phyloP scores from a whole-genome alignment of 2,888 invertebrate species.

The Zygogramma bicolorata region DNA sequence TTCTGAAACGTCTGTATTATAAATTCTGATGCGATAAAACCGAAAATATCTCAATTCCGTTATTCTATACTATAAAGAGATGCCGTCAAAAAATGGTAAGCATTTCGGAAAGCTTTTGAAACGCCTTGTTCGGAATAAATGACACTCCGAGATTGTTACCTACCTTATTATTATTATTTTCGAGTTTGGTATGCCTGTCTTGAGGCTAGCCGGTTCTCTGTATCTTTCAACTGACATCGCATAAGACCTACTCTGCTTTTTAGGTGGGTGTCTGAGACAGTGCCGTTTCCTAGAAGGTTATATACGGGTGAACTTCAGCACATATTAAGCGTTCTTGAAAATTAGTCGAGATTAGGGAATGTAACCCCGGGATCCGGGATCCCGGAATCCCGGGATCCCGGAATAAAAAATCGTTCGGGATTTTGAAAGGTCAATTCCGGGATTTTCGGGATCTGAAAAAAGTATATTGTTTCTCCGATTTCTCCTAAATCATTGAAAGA shows the following conservation, averaged over 20 bases:
- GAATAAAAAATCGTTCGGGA: too few species aligned
- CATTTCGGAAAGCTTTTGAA: conserved; percentile 55
- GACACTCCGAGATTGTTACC: conserved; percentile 59
- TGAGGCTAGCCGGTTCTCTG: conserved; percentile 45
- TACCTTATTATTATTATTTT: conserved; percentile 60
- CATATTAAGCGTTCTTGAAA: too few species aligned
- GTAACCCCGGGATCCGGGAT: too few species aligned
- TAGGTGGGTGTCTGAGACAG: conserved; percentile 41
- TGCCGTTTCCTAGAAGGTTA: conserved; percentile 8
- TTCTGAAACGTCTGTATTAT: not conserved
- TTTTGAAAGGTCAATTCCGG: too few species aligned
- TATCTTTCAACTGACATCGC: conserved; percentile 47
- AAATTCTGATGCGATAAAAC: conserved; percentile 46
- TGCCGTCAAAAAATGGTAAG: conserved; percentile 56
- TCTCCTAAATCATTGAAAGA: too few species aligned
- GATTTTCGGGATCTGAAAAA: too few species aligned
- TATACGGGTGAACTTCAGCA: not conserved
- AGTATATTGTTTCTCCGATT: too few species aligned
- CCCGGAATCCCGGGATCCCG: too few species aligned
- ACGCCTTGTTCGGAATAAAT: conserved; percentile 58
- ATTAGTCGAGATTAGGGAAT: too few species aligned
- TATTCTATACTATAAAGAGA: conserved; percentile 48
- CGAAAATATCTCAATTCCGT: conserved; percentile 57
- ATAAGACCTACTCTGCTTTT: conserved; percentile 45
- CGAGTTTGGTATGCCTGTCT: conserved; percentile 53